Base-by-base conservation (phyloP, 2,888 invertebrate species). In the Acanthosepion pharaonis region DNA sequence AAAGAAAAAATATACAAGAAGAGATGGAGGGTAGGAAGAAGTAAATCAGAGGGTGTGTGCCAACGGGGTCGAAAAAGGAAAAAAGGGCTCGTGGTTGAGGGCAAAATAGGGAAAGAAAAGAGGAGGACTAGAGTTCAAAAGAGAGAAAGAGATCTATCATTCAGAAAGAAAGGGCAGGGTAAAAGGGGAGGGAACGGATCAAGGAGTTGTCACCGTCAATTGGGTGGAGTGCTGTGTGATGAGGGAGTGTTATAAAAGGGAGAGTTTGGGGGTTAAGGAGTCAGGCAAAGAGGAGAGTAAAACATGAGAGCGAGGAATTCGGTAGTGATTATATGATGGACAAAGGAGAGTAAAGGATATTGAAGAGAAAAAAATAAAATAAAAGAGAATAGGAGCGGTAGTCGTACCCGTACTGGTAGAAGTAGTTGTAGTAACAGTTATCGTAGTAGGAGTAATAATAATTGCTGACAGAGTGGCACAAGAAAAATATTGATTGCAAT, bases 201-300 rank as follows among this genome's bases (percentile, higher is more conserved):
- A 78, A 78, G 78, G 78, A 33, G 78, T 78, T 78, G 78, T 78
- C 78, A 78, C 78, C 78, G 78, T 78, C 78, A 78, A 78, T n/a
- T 78, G 78, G n/a, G n/a, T 78, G n/a, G n/a, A 78, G 78, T 9
- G n/a, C 78, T n/a, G 78, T n/a, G 78, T n/a, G 78, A 78, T 33
- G 78, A 78, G 78, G 78, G n/a, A 78, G 78, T 33, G n/a, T 78
- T 9, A 33, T 78, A n/a, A 78, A n/a, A 18, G 78, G n/a, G n/a
- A n/a, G 78, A 78, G n/a, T 78, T 11, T 42, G 33, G 78, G n/a
- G 28, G n/a, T 78, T 78, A 6, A 28, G 78, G 78, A n/a, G 78
- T 78, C n/a, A 11, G 9, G n/a, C 33, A n/a, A 33, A 78, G n/a
- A 15, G n/a, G 78, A 78, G 78, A 78, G n/a, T n/a, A 18, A 78